Conservation (phyloP, 1,140 invertebrate genomes). For the Ptiloglossa arizonensis region DNA sequence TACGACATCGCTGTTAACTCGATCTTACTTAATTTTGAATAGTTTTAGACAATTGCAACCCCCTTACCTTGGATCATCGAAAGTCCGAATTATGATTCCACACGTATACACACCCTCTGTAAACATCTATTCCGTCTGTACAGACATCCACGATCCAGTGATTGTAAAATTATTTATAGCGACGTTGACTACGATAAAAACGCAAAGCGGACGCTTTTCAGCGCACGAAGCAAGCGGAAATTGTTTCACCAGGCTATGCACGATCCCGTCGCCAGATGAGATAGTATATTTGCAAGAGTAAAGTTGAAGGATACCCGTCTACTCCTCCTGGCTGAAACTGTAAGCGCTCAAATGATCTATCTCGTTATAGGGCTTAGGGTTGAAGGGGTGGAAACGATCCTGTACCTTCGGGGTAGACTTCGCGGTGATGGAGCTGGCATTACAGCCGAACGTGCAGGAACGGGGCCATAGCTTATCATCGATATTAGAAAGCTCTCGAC, state of each 20-base stretch:
- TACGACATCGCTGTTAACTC: too few relatives aligned
- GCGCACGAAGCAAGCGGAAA: background rate
- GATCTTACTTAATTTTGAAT: too few relatives aligned
- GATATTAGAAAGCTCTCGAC: slow-evolving; percentile 75
- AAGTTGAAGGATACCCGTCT: slow-evolving; percentile 61
- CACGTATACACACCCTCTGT: background rate
- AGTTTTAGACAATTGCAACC: too few relatives aligned
- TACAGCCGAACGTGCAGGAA: slow-evolving; percentile 73
- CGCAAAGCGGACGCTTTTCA: background rate
- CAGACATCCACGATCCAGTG: background rate
- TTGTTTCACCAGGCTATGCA: background rate
- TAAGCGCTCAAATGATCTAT: slow-evolving; percentile 76
- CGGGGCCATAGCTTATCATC: slow-evolving; percentile 73
- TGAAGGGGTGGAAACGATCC: slow-evolving; percentile 73
- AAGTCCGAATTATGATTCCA: background rate
- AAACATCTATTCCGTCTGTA: background rate
- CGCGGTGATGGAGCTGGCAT: slow-evolving; percentile 70
- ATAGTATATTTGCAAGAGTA: slow-evolving; percentile 46
- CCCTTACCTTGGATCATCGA: too few relatives aligned
- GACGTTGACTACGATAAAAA: too few relatives aligned
- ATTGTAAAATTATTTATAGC: background rate
- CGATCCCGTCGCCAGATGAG: background rate
- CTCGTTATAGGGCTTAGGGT: slow-evolving; percentile 78
- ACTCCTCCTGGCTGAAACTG: slow-evolving; percentile 56
- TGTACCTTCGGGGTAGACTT: slow-evolving; percentile 70